These are phyloP conservation scores for Agonopterix subpropinquella DNA, from an alignment of 2,888 invertebrate genomes.

Conservation along the genomic window DNA sequence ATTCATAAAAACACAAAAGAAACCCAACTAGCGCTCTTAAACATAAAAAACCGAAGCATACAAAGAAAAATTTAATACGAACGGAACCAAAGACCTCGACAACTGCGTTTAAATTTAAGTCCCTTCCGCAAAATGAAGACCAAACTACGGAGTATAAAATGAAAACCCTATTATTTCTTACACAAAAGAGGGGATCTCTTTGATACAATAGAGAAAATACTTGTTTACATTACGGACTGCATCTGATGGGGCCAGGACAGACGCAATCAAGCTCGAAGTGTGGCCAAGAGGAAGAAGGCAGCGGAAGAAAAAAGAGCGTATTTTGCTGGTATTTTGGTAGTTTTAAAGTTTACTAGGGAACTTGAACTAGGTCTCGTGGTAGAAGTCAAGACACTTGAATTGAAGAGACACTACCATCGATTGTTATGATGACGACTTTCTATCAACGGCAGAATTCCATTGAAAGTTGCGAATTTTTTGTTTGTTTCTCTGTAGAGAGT, in stretches of 20 bases:
- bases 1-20: too few relatives aligned
- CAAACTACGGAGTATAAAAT: slow-evolving; percentile 18
- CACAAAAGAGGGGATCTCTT: slow-evolving; percentile 37
- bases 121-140: slow-evolving; percentile 20
- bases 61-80: slow-evolving; percentile 13
- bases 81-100: slow-evolving; percentile 3
- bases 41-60: neutral
- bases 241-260: slow-evolving; percentile 41
- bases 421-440: too few relatives aligned
- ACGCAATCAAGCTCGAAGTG: slow-evolving; percentile 27
- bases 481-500: too few relatives aligned
- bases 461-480: too few relatives aligned
- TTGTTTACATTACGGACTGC: slow-evolving; percentile 56
- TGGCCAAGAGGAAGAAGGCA: slow-evolving; percentile 9
- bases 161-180: slow-evolving; percentile 45
- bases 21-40: too few relatives aligned
- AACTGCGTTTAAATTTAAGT: slow-evolving; percentile 25
- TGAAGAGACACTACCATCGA: too few relatives aligned
- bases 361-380: too few relatives aligned
- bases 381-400: too few relatives aligned
- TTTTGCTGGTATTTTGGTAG: too few relatives aligned
- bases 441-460: too few relatives aligned
- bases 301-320: slow-evolving; percentile 5
- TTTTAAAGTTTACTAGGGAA: too few relatives aligned
- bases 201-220: slow-evolving; percentile 45